These are phyloP conservation scores for Tetranychus cinnabarinus DNA, from an alignment of 1,140 invertebrate genomes.

Conservation along the genomic window DNA sequence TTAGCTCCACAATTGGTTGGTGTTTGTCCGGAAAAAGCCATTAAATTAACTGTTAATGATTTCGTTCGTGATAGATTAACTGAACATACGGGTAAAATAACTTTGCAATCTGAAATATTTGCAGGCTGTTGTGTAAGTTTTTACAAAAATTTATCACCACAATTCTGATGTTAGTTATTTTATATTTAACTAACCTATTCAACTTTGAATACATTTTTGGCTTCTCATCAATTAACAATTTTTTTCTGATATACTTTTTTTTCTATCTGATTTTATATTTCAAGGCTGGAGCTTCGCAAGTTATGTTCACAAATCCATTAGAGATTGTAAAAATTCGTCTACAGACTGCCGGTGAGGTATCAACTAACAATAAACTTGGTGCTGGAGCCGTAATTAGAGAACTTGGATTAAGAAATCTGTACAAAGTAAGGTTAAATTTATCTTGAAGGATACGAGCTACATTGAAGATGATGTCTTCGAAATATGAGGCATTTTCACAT, in stretches of 20 bases:
- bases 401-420: constrained; percentile 73
- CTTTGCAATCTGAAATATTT: constrained; percentile 58
- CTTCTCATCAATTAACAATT: too few species aligned
- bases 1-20: constrained; percentile 88
- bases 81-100: constrained; percentile 62
- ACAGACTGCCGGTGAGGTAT: constrained; percentile 97
- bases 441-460: too few species aligned
- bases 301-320: constrained; percentile 92
- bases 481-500: too few species aligned
- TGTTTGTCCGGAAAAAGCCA: constrained; percentile 98
- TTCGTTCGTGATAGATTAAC: constrained; percentile 82
- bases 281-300: constrained; percentile 68
- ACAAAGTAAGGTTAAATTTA: constrained; percentile 40
- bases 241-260: too few species aligned
- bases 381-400: constrained; percentile 71
- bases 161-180: not conserved
- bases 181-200: not conserved
- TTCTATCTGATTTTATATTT: constrained; percentile 14
- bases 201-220: too few species aligned
- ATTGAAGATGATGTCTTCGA: too few species aligned
- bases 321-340: constrained; percentile 98
- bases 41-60: constrained; percentile 90
- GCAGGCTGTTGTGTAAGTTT: constrained; percentile 76
- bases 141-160: not conserved
- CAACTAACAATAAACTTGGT: constrained; percentile 42